Conservation (phyloP, 2,888 invertebrate genomes). For the Agelastica alni region DNA sequence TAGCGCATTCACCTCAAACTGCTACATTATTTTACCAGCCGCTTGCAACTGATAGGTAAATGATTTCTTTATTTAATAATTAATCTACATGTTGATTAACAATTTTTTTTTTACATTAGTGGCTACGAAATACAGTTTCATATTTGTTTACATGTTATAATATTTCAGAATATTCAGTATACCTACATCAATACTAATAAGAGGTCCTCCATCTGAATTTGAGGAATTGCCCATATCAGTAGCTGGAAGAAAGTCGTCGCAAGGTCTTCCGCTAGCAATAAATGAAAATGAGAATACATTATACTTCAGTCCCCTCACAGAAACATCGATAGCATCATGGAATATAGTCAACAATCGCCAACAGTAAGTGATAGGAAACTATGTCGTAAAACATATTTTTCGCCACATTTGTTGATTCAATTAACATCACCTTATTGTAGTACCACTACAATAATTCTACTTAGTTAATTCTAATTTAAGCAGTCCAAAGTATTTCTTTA, state of each 20-base stretch:
- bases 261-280: constrained; percentile 75
- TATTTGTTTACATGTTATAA: constrained; percentile 4
- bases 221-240: constrained; percentile 74
- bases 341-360: constrained; percentile 75
- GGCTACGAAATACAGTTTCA: too few relatives aligned
- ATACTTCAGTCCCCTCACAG: constrained; percentile 76
- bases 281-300: constrained; percentile 75
- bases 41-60: constrained; percentile 70
- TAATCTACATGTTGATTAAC: too few relatives aligned
- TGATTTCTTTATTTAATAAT: too few relatives aligned
- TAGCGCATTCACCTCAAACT: constrained; percentile 68
- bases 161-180: constrained; percentile 72
- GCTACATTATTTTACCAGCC: constrained; percentile 72
- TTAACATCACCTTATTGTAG: too few relatives aligned
- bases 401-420: too few relatives aligned
- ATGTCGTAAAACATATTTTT: too few relatives aligned
- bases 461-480: too few relatives aligned
- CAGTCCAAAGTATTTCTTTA: too few relatives aligned
- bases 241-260: constrained; percentile 83
- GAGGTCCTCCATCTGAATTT: constrained; percentile 73
- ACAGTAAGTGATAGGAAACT: constrained; percentile 65
- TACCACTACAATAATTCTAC: too few relatives aligned
- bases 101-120: too few relatives aligned
- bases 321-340: constrained; percentile 82
- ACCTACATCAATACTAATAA: constrained; percentile 72